Evolutionary conservation across 2,113 vertebrate genomes (phyloP).

Genomic region (Limanda limanda): DNA sequence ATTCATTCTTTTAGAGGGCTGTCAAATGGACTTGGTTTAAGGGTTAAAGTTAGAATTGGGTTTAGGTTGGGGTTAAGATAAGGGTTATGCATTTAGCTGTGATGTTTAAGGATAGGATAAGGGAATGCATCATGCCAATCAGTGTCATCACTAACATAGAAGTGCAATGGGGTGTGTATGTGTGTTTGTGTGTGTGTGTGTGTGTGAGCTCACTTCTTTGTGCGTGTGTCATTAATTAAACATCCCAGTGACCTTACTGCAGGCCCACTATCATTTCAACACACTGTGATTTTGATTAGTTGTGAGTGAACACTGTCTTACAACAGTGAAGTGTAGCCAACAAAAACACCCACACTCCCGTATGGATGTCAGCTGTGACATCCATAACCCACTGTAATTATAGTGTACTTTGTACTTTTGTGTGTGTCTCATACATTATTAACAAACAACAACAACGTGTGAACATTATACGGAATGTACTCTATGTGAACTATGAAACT

Average conservation of each 20-base stretch:
- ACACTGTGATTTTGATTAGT: slow-evolving; percentile 32
- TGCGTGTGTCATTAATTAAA: slow-evolving; percentile 15
- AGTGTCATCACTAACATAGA: too few species aligned
- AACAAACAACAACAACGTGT: background rate
- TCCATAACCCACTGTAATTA: background rate
- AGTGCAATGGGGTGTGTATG: background rate
- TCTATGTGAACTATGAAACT: background rate
- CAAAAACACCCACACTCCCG: background rate
- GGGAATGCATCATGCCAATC: background rate
- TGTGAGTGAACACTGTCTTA: slow-evolving; percentile 33
- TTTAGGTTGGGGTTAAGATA: too few species aligned
- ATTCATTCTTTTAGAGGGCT: too few species aligned
- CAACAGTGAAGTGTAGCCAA: background rate
- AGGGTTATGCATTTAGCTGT: too few species aligned
- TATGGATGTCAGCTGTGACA: background rate
- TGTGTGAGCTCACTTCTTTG: too few species aligned
- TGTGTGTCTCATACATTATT: too few species aligned
- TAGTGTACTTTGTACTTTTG: background rate
- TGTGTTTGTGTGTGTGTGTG: slow-evolving; percentile 7
- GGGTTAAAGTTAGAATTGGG: too few species aligned
- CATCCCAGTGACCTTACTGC: slow-evolving; percentile 28
- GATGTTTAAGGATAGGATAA: too few species aligned
- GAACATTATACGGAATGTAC: background rate
- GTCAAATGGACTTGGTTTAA: too few species aligned
- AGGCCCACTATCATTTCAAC: slow-evolving; percentile 1